These are phyloP conservation scores for Prunella fulvescens DNA, from an alignment of 2,113 vertebrate species.

Conservation along the genomic window DNA sequence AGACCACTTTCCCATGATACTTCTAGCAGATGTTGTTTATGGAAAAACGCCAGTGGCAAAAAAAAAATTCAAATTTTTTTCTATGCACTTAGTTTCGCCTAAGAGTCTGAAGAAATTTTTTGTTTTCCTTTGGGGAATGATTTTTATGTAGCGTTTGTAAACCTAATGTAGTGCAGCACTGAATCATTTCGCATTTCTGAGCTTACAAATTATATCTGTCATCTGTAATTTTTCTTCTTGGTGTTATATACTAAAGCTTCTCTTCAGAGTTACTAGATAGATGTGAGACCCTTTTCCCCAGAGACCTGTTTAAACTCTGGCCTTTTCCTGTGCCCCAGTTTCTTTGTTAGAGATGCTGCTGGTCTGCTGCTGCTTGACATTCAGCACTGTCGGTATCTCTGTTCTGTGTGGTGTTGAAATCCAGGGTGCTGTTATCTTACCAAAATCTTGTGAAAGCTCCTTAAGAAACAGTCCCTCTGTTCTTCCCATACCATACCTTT, in stretches of 20 bases:
- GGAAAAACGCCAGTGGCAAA: not conserved
- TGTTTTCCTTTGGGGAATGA: not conserved
- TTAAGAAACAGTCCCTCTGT: not conserved
- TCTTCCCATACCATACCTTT: not conserved
- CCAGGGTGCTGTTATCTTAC: not conserved
- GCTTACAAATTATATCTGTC: not conserved
- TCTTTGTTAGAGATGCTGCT: not conserved
- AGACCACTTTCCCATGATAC: not conserved
- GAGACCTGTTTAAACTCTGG: not conserved
- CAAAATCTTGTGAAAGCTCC: not conserved
- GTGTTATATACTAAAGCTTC: not conserved
- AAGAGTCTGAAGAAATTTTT: not conserved
- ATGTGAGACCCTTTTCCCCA: not conserved
- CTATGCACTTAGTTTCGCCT: not conserved
- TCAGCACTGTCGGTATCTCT: not conserved
- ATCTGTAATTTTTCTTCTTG: not conserved
- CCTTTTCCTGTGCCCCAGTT: not conserved
- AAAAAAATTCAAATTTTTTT: not conserved
- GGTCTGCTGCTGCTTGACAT: not conserved
- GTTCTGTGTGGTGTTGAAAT: not conserved
- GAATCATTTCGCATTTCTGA: not conserved
- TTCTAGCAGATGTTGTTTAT: not conserved
- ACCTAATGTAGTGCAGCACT: not conserved
- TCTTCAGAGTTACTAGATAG: not conserved
- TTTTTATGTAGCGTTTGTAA: not conserved